Evolutionary conservation across 53 echinoderm and acorn worm species (phyloP).

Genomic region (Henricia sp.): DNA sequence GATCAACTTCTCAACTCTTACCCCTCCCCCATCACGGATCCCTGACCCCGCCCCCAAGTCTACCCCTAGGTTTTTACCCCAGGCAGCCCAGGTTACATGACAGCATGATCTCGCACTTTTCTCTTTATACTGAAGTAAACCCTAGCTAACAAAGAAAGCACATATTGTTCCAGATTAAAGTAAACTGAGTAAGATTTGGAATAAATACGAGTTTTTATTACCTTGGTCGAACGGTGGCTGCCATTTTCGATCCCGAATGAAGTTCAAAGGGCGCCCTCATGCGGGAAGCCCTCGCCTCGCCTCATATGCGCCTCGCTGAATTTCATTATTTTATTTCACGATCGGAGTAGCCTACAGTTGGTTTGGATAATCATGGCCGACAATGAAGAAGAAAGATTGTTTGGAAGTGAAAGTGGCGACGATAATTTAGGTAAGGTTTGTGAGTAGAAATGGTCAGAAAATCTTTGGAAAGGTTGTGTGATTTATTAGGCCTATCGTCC

Average conservation of each 20-base stretch:
- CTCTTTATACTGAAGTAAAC: too few relatives aligned
- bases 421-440: conserved; percentile 72
- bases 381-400: conserved; percentile 49
- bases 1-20: too few relatives aligned
- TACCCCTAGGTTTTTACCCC: too few relatives aligned
- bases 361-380: conserved; percentile 33
- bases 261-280: background rate
- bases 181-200: background rate
- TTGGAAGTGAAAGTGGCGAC: conserved; percentile 72
- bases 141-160: too few relatives aligned
- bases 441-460: background rate
- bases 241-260: background rate
- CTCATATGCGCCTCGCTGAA: background rate
- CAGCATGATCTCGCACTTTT: too few relatives aligned
- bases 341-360: background rate
- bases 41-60: too few relatives aligned
- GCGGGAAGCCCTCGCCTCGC: background rate
- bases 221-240: background rate
- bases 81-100: too few relatives aligned
- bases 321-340: background rate
- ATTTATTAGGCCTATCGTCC: background rate
- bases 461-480: background rate
- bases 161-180: too few relatives aligned
- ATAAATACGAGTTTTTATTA: background rate
- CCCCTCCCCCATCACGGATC: too few relatives aligned